phyloP scores from a whole-genome alignment of 2,888 invertebrate species.

The Syritta pipiens region DNA sequence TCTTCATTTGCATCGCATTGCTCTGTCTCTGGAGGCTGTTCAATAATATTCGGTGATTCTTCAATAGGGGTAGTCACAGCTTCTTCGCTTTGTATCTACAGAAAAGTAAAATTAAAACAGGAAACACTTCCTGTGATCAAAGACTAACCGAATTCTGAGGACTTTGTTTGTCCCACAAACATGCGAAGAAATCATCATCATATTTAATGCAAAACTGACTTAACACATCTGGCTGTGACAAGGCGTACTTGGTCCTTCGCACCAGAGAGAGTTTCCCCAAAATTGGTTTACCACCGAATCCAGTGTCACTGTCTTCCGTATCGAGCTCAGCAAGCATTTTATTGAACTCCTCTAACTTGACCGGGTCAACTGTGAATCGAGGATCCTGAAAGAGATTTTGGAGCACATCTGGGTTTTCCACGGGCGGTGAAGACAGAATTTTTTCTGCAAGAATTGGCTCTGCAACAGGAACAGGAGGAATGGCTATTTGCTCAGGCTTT shows the following conservation, averaged over 20 bases:
- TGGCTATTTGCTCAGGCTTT: neutral
- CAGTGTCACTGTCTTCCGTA: slow-evolving; percentile 78
- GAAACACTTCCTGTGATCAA: neutral
- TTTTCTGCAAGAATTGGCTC: neutral
- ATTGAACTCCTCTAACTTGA: slow-evolving; percentile 77
- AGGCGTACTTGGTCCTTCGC: slow-evolving; percentile 84
- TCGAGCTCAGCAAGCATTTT: slow-evolving; percentile 78
- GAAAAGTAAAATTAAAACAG: neutral
- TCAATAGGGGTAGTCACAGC: slow-evolving; percentile 41
- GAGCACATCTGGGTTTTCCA: slow-evolving; percentile 47
- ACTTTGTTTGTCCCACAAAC: slow-evolving; percentile 29
- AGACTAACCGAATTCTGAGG: neutral
- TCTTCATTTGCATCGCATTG: slow-evolving; percentile 74
- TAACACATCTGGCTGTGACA: slow-evolving; percentile 73
- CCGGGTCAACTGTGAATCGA: slow-evolving; percentile 77
- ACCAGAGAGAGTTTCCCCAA: slow-evolving; percentile 85
- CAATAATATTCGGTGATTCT: slow-evolving; percentile 63
- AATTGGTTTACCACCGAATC: slow-evolving; percentile 81
- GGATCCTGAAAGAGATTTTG: slow-evolving; percentile 77
- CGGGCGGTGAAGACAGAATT: slow-evolving; percentile 8
- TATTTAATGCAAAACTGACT: slow-evolving; percentile 1
- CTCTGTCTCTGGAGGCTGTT: slow-evolving; percentile 76
- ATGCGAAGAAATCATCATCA: neutral
- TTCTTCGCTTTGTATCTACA: neutral
- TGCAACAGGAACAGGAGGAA: slow-evolving; percentile 38